Evolutionary conservation across 2,113 vertebrate species (phyloP), one percentile per base, ranked within the genome.

Genomic region (Odobenus rosmarus): DNA sequence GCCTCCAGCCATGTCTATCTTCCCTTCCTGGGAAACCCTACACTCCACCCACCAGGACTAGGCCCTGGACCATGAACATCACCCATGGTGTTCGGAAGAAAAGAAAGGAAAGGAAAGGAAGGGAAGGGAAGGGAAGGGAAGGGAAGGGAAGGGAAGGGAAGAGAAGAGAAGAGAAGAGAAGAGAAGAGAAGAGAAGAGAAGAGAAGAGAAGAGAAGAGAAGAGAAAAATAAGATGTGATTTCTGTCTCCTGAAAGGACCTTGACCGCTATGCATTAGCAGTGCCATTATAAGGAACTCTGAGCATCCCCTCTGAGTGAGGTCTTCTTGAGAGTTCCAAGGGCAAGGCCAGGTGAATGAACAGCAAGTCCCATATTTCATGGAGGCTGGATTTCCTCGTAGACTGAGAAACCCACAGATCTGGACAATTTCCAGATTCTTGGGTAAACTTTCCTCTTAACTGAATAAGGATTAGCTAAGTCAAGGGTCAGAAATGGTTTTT

Each of bases 401-500:
- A 39, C 36, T 72, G 33, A n/a, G 67, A 96, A 61, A 96, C 74
- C 87, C 23, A 46, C 8, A 83, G 39, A 46, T 33, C n/a, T 67
- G 83, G 51, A 67, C 12, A 39, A 87, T 7, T 18, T 80, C 49
- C 28, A 33, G 61, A 51, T 93, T 95, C 71, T 55, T 81, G 36
- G 12, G 28, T 76, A 82, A 77, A 1, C 26, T 59, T 94, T 51
- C 23, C 57, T 64, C 10, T 18, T 69, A 93, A 80, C 39, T 16
- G 9, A 97, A 76, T 23, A 81, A 94, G 46, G 18, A 94, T 87
- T 89, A 28, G 16, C 53, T 83, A 89, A 79, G 4, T 93, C 46
- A 86, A 18, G 46, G 14, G 4, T 85, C 81, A 82, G 71, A 77
- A 83, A 33, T 74, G 13, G 7, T 80, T 87, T 74, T 76, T 57